Percentiles rank a stretch among this genome's conserved stretches.
Conservation (phyloP, 1,140 invertebrate species). For the Metaphire vulgaris region DNA sequence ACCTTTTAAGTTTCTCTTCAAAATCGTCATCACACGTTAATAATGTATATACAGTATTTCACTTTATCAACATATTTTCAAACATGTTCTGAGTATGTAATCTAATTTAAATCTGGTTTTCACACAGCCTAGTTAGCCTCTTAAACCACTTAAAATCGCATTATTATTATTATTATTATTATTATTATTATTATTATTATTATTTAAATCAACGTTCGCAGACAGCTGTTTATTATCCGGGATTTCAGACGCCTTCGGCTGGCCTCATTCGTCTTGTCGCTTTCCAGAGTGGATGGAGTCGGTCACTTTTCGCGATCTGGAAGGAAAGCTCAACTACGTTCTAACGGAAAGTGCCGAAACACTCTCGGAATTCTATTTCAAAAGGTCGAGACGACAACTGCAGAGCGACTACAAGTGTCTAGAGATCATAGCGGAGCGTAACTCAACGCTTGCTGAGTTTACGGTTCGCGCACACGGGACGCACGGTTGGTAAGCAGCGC, state of each 20-base stretch:
- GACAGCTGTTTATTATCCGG: no score
- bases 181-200: neutral
- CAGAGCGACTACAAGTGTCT: conserved; percentile 24
- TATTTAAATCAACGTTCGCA: neutral
- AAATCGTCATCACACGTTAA: no score
- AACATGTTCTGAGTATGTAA: neutral
- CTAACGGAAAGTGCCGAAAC: conserved; percentile 1
- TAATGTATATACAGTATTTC: no score
- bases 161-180: neutral
- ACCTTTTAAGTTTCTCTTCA: no score
- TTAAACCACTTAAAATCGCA: neutral
- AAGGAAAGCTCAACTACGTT: conserved; percentile 6
- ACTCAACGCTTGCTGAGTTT: neutral
- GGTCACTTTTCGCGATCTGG: conserved; percentile 24
- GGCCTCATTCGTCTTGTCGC: conserved; percentile 16
- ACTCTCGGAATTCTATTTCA: conserved; percentile 6
- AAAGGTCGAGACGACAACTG: conserved; percentile 7
- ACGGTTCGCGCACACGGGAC: neutral
- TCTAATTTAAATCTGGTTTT: neutral
- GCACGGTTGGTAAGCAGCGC: neutral
- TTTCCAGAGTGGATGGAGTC: conserved; percentile 25
- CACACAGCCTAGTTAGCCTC: neutral
- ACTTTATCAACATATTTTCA: neutral
- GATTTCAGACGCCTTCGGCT: conserved; percentile 22
- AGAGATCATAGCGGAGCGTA: neutral